Evolutionary conservation across 2,797 vertebrate genomes (phyloP).

Genomic region (Australoheros facetus): DNA sequence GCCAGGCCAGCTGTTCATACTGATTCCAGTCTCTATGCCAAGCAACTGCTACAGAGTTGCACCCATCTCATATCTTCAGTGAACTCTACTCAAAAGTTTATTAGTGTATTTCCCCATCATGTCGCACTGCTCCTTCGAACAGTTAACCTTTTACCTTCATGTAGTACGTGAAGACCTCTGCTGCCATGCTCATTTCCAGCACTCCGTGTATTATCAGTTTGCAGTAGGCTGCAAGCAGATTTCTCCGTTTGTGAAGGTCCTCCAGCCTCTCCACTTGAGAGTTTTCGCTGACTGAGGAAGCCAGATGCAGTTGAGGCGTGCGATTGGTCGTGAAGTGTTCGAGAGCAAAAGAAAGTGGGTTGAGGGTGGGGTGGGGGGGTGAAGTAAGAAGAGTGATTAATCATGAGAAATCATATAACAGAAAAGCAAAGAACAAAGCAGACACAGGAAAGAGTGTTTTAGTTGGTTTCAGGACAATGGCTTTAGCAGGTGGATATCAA

Average conservation of each 20-base stretch:
- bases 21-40: not conserved
- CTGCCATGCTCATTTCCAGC: conserved; percentile 86
- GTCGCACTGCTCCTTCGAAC: not conserved
- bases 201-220: conserved; percentile 87
- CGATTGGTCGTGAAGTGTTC: conserved; percentile 27
- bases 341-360: not conserved
- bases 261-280: conserved; percentile 77
- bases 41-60: not conserved
- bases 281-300: conserved; percentile 64
- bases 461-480: conserved; percentile 68
- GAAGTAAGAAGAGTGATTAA: conserved; percentile 48
- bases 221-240: conserved; percentile 88
- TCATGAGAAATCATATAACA: conserved; percentile 56
- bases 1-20: no score
- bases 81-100: not conserved
- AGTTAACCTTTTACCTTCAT: conserved; percentile 82
- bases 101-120: not conserved
- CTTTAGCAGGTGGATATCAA: conserved; percentile 81
- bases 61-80: not conserved
- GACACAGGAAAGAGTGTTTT: conserved; percentile 36
- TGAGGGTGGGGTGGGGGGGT: not conserved
- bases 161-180: conserved; percentile 89
- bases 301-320: conserved; percentile 27
- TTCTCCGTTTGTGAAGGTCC: conserved; percentile 84
- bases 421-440: conserved; percentile 61